phyloP scores from a whole-genome alignment of 2,888 invertebrate genomes.

The Xestobium rufovillosum region DNA sequence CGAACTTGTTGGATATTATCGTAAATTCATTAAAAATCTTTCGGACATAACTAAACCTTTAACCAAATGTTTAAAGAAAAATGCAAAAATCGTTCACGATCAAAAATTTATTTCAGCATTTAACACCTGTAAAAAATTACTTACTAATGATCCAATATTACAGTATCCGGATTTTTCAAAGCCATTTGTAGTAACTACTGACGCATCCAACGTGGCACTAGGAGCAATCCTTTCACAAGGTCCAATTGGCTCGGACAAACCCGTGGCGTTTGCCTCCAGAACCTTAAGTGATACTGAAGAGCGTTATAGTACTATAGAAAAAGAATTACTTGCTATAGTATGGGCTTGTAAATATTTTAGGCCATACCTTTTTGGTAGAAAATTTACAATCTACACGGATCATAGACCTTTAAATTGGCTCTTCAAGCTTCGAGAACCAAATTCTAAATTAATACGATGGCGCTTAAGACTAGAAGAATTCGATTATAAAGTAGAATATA shows the following conservation, averaged over 20 bases:
- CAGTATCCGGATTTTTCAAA: constrained; percentile 22
- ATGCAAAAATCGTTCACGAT: constrained; percentile 12
- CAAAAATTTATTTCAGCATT: constrained; percentile 13
- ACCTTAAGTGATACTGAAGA: constrained; percentile 19
- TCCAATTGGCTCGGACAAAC: constrained; percentile 15
- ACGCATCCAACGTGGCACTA: constrained; percentile 22
- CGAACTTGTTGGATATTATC: constrained; percentile 13
- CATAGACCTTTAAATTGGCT: constrained; percentile 34
- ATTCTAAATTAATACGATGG: constrained; percentile 33
- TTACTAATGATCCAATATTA: constrained; percentile 13
- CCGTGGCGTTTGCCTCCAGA: constrained; percentile 23
- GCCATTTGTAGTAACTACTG: constrained; percentile 23
- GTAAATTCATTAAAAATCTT: constrained; percentile 19
- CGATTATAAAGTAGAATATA: constrained; percentile 27
- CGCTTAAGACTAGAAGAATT: constrained; percentile 28
- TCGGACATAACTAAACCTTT: constrained; percentile 20
- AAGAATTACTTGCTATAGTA: constrained; percentile 24
- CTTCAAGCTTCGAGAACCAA: constrained; percentile 34
- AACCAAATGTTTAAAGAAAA: constrained; percentile 17
- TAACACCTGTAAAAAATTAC: constrained; percentile 12
- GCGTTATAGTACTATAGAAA: constrained; percentile 21
- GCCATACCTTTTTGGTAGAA: constrained; percentile 25
- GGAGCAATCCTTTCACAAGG: constrained; percentile 23
- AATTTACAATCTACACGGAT: constrained; percentile 36
- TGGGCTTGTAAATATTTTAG: constrained; percentile 23